Base-by-base conservation (phyloP, 2,113 vertebrate genomes). In the Marmota monax region DNA sequence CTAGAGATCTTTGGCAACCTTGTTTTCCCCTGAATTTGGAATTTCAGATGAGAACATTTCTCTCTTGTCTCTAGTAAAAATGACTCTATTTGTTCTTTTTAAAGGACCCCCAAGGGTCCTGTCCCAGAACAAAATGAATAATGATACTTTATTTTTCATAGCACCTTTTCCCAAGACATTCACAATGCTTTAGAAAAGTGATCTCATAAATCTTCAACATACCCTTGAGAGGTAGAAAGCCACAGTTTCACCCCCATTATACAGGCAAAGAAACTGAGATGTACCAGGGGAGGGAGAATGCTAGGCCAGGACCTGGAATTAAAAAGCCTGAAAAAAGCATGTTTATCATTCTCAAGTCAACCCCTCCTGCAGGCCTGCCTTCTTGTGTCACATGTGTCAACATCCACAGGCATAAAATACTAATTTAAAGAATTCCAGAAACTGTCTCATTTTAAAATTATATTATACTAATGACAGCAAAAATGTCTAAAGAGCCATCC, bases 21-120 rank as follows among this genome's bases (percentile, higher is more conserved):
- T 80, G 61, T 83, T 94, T 96, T 80, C 76, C 0, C 3, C 92
- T 82, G 72, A 97, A 94, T 87, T 95, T 90, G 77, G 53, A 82
- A 95, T 90, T 96, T 95, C 92, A 88, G 74, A 58, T 79, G 51
- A 95, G 48, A 91, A 80, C 32, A 89, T 87, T 79, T 95, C 94
- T 97, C 84, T 95, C 91, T 97, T 94, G 88, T 97, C 95, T 96
- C 12, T 65, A 91, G 69, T 94, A 95, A 96, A 97, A 97, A 94
- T 96, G 92, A 97, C 48, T 96, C 91, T 89, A 97, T 94, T 95
- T 97, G 74, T 91, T 97, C 78, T 93, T 96, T 94, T 67, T 61
- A 58, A 58, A 73, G 67, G 65, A 90, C 45, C 48, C 79, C 25
- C 56, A 92, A 94, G 74, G 95, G 91, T 82, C 89, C 83, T 97